phyloP scores from a whole-genome alignment of 1,140 invertebrate genomes.

The Drosophila yakuba region DNA sequence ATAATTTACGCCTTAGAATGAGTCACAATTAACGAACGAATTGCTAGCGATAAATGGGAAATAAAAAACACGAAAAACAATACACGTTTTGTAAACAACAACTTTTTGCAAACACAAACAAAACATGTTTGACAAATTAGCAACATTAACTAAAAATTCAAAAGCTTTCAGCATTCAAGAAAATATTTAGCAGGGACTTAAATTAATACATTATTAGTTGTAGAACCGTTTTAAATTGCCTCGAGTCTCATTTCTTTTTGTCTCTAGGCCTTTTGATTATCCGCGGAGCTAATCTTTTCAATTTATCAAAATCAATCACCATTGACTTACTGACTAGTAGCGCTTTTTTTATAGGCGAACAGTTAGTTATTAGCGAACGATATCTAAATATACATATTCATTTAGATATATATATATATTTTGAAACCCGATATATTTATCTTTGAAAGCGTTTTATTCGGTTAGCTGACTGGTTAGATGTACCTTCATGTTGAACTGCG shows the following conservation, averaged over 20 bases:
- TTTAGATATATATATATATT: no score
- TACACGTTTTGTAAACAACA: constrained; percentile 26
- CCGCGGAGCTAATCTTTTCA: constrained; percentile 50
- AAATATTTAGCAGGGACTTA: constrained; percentile 21
- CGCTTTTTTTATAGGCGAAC: constrained; percentile 70
- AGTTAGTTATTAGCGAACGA: constrained; percentile 35
- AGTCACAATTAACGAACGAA: constrained; percentile 54
- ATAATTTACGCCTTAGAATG: constrained; percentile 56
- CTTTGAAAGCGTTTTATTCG: no score
- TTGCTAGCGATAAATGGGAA: constrained; percentile 22
- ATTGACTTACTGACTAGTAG: constrained; percentile 51
- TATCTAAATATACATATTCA: neutral
- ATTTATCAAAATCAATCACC: constrained; percentile 50
- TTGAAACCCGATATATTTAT: no score
- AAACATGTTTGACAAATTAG: constrained; percentile 65
- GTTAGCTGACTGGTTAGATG: no score
- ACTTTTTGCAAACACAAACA: constrained; percentile 18
- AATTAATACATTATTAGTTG: constrained; percentile 39
- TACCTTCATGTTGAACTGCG: neutral
- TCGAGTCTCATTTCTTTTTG: constrained; percentile 45
- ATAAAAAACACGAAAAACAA: constrained; percentile 37
- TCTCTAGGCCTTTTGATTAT: constrained; percentile 24
- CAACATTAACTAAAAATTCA: constrained; percentile 51
- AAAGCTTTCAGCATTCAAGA: constrained; percentile 39
- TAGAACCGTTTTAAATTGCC: constrained; percentile 66